Evolutionary conservation across 2,113 vertebrate species (phyloP).

Genomic region (Onychorhynchus coronatus): DNA sequence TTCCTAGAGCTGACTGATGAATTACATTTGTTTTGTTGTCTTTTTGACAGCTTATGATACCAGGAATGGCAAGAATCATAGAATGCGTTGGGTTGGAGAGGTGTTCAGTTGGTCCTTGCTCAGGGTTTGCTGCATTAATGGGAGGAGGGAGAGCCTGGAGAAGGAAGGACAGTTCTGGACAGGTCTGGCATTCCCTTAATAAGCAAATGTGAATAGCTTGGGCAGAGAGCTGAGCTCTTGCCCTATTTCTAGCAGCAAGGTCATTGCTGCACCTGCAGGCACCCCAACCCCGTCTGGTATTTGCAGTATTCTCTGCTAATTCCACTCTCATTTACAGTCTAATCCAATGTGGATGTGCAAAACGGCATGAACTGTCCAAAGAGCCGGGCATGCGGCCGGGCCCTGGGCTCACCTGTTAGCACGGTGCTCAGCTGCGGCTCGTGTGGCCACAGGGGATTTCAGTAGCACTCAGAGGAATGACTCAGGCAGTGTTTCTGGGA

Average conservation of each 20-base stretch:
- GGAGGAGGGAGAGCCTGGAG: not conserved
- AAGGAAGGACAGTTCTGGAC: not conserved
- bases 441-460: not conserved
- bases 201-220: not conserved
- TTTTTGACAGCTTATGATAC: not conserved
- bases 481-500: not conserved
- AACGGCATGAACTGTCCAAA: not conserved
- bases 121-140: not conserved
- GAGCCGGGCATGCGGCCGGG: not conserved
- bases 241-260: conserved; percentile 29
- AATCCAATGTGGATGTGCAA: conserved; percentile 51
- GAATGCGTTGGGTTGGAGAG: not conserved
- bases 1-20: not conserved
- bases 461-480: not conserved
- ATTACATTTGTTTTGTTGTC: not conserved
- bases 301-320: conserved; percentile 55
- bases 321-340: conserved; percentile 56
- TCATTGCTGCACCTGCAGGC: conserved; percentile 15
- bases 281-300: not conserved
- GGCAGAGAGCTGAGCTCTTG: not conserved
- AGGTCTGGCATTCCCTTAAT: not conserved
- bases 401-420: conserved; percentile 25
- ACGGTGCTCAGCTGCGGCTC: not conserved
- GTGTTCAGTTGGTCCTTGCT: not conserved
- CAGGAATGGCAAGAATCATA: not conserved